A percentile compares a stretch with the other conserved stretches of the same genome.
Conservation (phyloP, 2,797 vertebrate species). For the Gobionotothen gibberifrons region DNA sequence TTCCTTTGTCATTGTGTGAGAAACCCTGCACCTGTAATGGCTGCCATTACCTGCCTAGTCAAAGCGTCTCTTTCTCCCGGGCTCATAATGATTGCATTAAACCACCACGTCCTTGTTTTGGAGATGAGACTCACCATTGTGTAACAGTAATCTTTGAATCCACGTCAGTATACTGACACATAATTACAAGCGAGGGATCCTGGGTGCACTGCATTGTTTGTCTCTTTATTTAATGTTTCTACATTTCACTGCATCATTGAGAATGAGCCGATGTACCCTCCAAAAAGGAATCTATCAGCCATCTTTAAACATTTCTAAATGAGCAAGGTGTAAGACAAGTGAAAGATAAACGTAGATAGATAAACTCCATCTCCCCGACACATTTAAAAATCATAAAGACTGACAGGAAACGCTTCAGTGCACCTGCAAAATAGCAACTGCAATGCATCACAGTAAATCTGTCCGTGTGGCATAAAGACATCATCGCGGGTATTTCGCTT, state of each 20-base stretch:
- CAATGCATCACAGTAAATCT: conserved; percentile 51
- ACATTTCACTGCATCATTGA: conserved; percentile 32
- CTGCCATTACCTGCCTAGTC: conserved; percentile 68
- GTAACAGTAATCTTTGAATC: conserved; percentile 51
- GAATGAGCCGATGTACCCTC: conserved; percentile 30
- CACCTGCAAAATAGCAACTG: conserved; percentile 25
- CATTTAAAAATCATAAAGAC: conserved; percentile 29
- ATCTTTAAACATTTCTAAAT: conserved; percentile 24
- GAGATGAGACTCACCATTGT: conserved; percentile 52
- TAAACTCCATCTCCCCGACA: conserved; percentile 23
- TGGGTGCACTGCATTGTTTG: conserved; percentile 14
- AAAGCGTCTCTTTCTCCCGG: conserved; percentile 46
- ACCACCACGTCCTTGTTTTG: conserved; percentile 39
- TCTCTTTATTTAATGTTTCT: conserved; percentile 33
- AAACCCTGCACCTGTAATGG: conserved; percentile 74
- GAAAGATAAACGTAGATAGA: conserved; percentile 24
- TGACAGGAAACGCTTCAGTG: conserved; percentile 37
- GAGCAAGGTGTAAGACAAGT: conserved; percentile 13
- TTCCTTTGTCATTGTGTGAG: conserved; percentile 53
- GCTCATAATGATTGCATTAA: conserved; percentile 57
- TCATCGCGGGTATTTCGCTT: conserved; percentile 65
- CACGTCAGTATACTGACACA: conserved; percentile 21
- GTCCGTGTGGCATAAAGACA: conserved; percentile 67
- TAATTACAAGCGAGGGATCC: conserved; percentile 21
- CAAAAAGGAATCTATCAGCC: conserved; percentile 6